Evolutionary conservation across 1,140 invertebrate species (phyloP).

Genomic region (Sminthurides bifidus): DNA sequence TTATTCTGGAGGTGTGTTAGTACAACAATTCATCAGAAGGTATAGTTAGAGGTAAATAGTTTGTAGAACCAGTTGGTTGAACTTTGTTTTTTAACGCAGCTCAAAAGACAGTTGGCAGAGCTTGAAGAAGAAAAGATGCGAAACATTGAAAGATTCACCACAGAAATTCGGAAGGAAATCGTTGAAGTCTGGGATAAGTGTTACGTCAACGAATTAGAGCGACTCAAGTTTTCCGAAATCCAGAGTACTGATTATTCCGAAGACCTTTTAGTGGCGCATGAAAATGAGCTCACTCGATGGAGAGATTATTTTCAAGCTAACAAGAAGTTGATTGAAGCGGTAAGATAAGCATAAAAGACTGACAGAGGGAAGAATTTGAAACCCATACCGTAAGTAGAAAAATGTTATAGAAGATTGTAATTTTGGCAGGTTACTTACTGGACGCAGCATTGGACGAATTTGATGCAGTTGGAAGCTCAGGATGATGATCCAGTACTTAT

Average conservation of each 20-base stretch:
- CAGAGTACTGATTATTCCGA: slow-evolving; percentile 10
- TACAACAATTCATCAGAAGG: not conserved
- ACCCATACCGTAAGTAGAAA: not conserved
- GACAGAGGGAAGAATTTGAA: not conserved
- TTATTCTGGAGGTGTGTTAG: slow-evolving; percentile 5
- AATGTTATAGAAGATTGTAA: not conserved
- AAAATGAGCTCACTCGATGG: slow-evolving; percentile 14
- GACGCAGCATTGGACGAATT: slow-evolving; percentile 10
- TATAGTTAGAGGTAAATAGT: not conserved
- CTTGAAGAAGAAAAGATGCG: slow-evolving; percentile 22
- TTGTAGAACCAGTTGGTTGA: not conserved
- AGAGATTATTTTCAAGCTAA: slow-evolving; percentile 7
- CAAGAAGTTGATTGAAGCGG: slow-evolving; percentile 20
- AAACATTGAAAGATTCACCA: slow-evolving; percentile 17
- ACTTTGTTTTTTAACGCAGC: slow-evolving; percentile 5
- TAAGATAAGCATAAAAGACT: not conserved
- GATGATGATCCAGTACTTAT: slow-evolving; percentile 21
- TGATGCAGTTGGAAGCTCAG: slow-evolving; percentile 11
- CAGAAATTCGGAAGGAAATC: slow-evolving; percentile 17
- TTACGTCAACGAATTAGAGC: not conserved
- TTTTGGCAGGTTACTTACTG: not conserved
- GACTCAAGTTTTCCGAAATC: not conserved
- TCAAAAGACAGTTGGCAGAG: slow-evolving; percentile 11
- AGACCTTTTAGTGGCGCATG: slow-evolving; percentile 20
- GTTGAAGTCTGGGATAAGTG: slow-evolving; percentile 12